Percentiles rank a stretch among this genome's conserved stretches.
Conservation (phyloP, 1,140 invertebrate genomes). For the Trichonephila clavipes region DNA sequence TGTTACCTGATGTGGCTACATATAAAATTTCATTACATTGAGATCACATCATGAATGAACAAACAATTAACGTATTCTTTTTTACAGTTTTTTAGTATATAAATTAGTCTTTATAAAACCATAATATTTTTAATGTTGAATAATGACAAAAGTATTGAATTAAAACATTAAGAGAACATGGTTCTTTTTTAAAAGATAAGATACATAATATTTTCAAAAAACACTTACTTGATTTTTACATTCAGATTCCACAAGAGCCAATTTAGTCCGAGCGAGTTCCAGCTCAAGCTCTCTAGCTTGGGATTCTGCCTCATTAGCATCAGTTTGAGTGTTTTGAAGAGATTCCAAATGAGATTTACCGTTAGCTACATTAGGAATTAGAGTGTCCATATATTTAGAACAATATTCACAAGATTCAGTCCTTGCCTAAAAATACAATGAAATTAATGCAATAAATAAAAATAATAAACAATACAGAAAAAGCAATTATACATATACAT, state of each 20-base stretch:
- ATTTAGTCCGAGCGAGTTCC: constrained; percentile 96
- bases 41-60: too few relatives aligned
- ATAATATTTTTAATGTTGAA: too few relatives aligned
- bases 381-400: constrained; percentile 49
- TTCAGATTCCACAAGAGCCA: constrained; percentile 97
- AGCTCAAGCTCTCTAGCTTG: constrained; percentile 94
- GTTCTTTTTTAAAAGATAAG: too few relatives aligned
- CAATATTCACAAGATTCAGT: constrained; percentile 34
- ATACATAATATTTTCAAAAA: not conserved
- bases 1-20: too few relatives aligned
- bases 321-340: constrained; percentile 7
- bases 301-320: constrained; percentile 75
- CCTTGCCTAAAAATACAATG: constrained; percentile 21
- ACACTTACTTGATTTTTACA: constrained; percentile 93
- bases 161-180: too few relatives aligned
- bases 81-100: too few relatives aligned
- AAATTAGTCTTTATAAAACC: too few relatives aligned
- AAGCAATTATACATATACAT: too few relatives aligned
- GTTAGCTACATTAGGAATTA: constrained; percentile 26
- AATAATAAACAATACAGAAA: not conserved
- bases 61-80: too few relatives aligned
- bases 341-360: constrained; percentile 49
- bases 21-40: too few relatives aligned
- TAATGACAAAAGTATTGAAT: too few relatives aligned
- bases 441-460: not conserved